Percentiles rank a stretch among this genome's conserved stretches.
phyloP scores from a whole-genome alignment of 2,888 invertebrate species.

The Criorhina ranunculi region DNA sequence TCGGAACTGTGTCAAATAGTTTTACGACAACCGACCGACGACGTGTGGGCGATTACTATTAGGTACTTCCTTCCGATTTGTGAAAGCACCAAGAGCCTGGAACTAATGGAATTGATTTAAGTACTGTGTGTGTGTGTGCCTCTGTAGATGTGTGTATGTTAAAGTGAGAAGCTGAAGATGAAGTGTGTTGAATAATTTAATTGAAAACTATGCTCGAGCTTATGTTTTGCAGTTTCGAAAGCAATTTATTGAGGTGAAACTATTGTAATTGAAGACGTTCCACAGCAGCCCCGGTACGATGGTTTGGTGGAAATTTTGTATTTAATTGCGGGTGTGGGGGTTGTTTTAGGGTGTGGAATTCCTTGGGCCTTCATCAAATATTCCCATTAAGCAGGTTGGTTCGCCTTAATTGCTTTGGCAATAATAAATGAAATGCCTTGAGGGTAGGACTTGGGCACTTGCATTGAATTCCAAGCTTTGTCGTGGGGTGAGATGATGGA shows the following conservation, averaged over 20 bases:
- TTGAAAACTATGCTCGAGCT: slow-evolving; percentile 65
- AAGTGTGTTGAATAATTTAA: slow-evolving; percentile 72
- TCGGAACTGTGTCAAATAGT: slow-evolving; percentile 73
- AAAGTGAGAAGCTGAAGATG: slow-evolving; percentile 1
- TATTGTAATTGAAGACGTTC: slow-evolving; percentile 68
- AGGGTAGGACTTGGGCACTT: not conserved
- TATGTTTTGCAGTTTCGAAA: slow-evolving; percentile 50
- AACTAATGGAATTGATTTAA: slow-evolving; percentile 70
- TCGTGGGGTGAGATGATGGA: not conserved
- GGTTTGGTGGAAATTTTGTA: slow-evolving; percentile 36
- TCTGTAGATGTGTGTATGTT: not conserved
- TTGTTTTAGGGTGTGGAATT: slow-evolving; percentile 21
- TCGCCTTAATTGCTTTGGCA: slow-evolving; percentile 60
- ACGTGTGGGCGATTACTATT: slow-evolving; percentile 52
- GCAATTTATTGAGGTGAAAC: slow-evolving; percentile 75
- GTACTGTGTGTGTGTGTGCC: slow-evolving; percentile 16
- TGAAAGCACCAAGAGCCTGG: slow-evolving; percentile 15
- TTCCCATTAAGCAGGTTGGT: slow-evolving; percentile 45
- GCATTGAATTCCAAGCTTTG: slow-evolving; percentile 5
- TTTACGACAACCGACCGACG: slow-evolving; percentile 64
- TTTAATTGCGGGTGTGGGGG: slow-evolving; percentile 55
- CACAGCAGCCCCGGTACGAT: slow-evolving; percentile 2
- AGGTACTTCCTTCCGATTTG: slow-evolving; percentile 47
- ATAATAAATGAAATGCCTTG: slow-evolving; percentile 54
- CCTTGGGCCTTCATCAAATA: slow-evolving; percentile 49